Percentiles rank a stretch among this genome's conserved stretches.
Evolutionary conservation across 2,113 vertebrate species (phyloP).

Genomic region (Crotalus helleri): DNA sequence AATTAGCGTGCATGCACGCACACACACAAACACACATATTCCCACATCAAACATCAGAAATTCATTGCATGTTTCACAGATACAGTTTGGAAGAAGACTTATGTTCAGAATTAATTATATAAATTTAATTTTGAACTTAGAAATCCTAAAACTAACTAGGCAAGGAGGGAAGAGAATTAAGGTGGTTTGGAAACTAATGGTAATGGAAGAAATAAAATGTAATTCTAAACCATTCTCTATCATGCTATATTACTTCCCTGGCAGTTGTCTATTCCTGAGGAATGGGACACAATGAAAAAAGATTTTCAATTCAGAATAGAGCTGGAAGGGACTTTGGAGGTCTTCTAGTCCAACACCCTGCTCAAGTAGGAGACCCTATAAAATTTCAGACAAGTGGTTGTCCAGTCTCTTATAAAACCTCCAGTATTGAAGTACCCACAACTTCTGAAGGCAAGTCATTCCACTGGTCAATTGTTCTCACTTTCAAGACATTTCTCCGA

Average conservation of each 20-base stretch:
- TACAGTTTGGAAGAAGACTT: conserved; percentile 50
- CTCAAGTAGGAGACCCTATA: neutral
- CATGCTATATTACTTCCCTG: neutral
- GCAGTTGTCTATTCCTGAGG: neutral
- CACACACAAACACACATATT: neutral
- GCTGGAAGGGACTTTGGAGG: neutral
- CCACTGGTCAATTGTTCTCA: neutral
- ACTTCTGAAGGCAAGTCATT: neutral
- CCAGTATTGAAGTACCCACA: neutral
- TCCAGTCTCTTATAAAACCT: neutral
- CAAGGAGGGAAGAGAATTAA: neutral
- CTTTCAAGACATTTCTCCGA: neutral
- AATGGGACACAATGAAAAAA: neutral
- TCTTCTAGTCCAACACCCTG: neutral
- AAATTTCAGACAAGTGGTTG: neutral
- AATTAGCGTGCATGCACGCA: conserved; percentile 71
- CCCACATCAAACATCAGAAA: conserved; percentile 59
- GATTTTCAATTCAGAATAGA: neutral
- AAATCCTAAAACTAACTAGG: conserved; percentile 20
- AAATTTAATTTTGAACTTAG: conserved; percentile 34
- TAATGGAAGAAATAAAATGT: neutral
- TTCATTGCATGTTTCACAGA: conserved; percentile 56
- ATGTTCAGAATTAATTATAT: conserved; percentile 15
- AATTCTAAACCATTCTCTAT: neutral
- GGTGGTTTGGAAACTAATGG: neutral